Conservation (phyloP, 2,113 vertebrate species). For the Condylura cristata region DNA sequence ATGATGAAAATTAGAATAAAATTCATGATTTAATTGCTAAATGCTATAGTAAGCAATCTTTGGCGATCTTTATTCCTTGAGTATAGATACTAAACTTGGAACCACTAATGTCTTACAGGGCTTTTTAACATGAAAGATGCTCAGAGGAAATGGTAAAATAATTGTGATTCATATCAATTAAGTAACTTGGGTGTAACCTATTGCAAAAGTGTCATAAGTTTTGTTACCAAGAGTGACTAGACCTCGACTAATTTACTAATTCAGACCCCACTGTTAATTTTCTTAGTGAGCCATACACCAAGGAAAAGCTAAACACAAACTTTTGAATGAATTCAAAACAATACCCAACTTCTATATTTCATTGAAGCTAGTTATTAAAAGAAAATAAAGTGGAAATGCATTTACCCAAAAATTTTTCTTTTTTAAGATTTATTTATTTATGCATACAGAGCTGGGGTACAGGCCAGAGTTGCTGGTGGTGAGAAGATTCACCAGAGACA, state of each 20-base stretch:
- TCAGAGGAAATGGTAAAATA: neutral
- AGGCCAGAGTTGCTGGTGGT: too few relatives aligned
- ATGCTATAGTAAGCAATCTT: neutral
- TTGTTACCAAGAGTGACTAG: neutral
- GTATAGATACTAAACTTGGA: neutral
- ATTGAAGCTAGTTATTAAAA: constrained; percentile 10
- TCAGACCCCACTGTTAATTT: constrained; percentile 29
- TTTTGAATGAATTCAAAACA: neutral
- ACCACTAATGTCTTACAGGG: neutral
- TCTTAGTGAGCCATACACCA: neutral
- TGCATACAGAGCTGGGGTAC: too few relatives aligned
- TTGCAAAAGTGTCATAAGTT: neutral
- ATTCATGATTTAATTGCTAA: neutral
- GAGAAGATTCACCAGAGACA: too few relatives aligned
- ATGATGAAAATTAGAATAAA: constrained; percentile 20
- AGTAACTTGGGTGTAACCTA: neutral
- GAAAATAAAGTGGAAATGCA: neutral
- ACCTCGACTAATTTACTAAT: constrained; percentile 9
- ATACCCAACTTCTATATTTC: neutral
- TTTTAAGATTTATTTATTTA: too few relatives aligned
- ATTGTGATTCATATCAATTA: neutral
- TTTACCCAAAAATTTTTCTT: neutral
- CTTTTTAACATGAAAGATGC: neutral
- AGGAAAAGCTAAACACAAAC: constrained; percentile 24
- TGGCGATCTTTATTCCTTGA: constrained; percentile 28